Evolutionary conservation across 64 coral and sea anemone species (phyloP), one percentile per base, ranked within the genome.

Genomic region (Stylophora pistillata): DNA sequence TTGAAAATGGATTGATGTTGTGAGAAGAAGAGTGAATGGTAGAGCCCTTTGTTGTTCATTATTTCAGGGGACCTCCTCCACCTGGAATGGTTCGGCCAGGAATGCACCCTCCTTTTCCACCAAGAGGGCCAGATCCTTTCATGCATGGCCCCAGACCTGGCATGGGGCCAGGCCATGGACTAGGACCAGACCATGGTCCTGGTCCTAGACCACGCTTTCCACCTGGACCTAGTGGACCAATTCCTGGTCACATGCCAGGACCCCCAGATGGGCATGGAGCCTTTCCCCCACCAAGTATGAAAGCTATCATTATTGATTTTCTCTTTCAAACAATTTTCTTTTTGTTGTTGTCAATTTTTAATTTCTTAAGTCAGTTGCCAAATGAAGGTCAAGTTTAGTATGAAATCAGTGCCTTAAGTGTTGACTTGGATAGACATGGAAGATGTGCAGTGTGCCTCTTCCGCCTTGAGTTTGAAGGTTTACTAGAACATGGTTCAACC

Each of bases 191-290:
- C 27, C 80, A 84, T 53, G 80, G 62, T 0, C 80, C 80, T 84
- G 80, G 80, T 84, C 80, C 80, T 18, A 68, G 80, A 54, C 80
- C 80, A 27, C 80, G 80, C 37, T 84, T 84, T 52, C 80, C 80
- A 69, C 64, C 47, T 23, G 80, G 80, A 15, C 80, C 80, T 0
- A 84, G 54, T 84, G 80, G 80, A 25, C 80, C 80, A 28, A 33
- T 53, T 70, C 62, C 90, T 55, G 90, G 90, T 3, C 82, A 59
- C 1, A 86, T 92, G 90, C 74, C 90, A 33, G 90, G 90, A 18
- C 90, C 81, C 34, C 58, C 61, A 25, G 73, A 77, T 78, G 73
- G 75, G 0, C 55, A 73, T 52, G 57, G 34, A 73, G 25, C 34
- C 1, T 68, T 68, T 10, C 54, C 33, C 28, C 59, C 86, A 69